Evolutionary conservation across 2,797 vertebrate genomes (phyloP), one percentile per base, ranked within the genome.

Genomic region (Tolypeutes matacus): DNA sequence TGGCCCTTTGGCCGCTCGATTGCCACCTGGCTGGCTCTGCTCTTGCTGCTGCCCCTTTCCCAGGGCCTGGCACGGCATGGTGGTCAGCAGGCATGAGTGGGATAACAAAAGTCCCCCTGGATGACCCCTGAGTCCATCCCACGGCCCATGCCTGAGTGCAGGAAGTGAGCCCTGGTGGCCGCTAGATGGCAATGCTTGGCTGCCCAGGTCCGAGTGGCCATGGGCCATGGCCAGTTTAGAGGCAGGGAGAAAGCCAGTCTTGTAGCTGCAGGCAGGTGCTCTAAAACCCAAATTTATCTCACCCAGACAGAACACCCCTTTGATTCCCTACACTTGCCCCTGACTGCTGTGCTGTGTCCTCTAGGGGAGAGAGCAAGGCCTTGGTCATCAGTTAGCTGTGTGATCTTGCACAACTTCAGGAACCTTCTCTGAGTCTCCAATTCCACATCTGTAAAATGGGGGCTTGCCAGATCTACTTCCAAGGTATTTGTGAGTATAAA

Each of bases 181-280:
- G 93, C 96, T 96, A 97, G 98, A 83, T 98, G 98, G 97, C 94
- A 96, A 94, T 91, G 87, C 84, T 93, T 56, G 58, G 91, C 96
- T 96, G 77, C 87, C 89, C 77, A 90, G 76, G 62, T 73, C 42
- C 17, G 1, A 42, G 67, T 0, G 0, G 72, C 42, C 3, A 1
- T 2, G 2, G 42, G 90, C 21, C 25, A 15, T 7, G 2, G 3
- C 39, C 21, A 5, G 3, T 25, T 64, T 7, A 25, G 11, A 60
- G 25, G n/a, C 39, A 4, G 12, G 27, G 34, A 88, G 56, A 70
- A 67, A 72, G 36, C 8, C 0, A 0, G 4, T 36, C 53, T 84
- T 29, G 13, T 5, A 31, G 51, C 8, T 11, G 1, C n/a, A 49
- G 60, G 62, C 7, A 25, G 14, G 11, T 69, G 91, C 91, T 82